Percentiles rank a stretch among this genome's conserved stretches.
phyloP scores from a whole-genome alignment of 2,113 vertebrate species.

The Hystrix brachyura region DNA sequence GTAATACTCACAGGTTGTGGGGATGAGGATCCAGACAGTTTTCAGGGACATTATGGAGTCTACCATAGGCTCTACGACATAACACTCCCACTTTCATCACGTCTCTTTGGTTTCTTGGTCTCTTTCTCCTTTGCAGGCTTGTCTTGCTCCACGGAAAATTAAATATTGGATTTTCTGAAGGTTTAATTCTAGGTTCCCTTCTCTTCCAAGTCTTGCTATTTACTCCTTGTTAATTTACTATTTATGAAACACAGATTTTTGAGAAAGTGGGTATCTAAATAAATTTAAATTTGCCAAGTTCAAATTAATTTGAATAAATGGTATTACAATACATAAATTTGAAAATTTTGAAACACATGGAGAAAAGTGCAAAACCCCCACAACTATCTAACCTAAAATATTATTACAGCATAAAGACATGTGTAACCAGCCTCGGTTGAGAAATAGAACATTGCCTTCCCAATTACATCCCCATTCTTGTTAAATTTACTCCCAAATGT shows the following conservation, averaged over 20 bases:
- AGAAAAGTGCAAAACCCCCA: background rate
- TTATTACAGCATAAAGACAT: background rate
- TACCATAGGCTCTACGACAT: background rate
- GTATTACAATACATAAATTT: background rate
- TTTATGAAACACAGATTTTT: conserved; percentile 28
- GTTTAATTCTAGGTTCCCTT: background rate
- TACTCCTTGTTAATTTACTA: background rate
- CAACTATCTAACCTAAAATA: background rate
- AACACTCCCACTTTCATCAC: background rate
- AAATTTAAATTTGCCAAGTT: background rate
- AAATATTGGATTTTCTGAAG: background rate
- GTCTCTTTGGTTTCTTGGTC: background rate
- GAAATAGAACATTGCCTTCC: background rate
- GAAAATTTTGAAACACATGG: background rate
- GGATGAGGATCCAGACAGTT: background rate
- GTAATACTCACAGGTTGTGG: background rate
- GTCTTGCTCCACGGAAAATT: background rate
- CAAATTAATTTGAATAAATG: background rate
- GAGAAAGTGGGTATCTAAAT: background rate
- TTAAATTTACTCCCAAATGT: background rate
- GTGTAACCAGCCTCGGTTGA: background rate
- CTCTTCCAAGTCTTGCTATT: background rate
- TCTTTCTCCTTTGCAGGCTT: background rate
- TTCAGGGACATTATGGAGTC: background rate
- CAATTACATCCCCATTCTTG: background rate